phyloP scores from a whole-genome alignment of 2,113 vertebrate species.

The Podarcis muralis region DNA sequence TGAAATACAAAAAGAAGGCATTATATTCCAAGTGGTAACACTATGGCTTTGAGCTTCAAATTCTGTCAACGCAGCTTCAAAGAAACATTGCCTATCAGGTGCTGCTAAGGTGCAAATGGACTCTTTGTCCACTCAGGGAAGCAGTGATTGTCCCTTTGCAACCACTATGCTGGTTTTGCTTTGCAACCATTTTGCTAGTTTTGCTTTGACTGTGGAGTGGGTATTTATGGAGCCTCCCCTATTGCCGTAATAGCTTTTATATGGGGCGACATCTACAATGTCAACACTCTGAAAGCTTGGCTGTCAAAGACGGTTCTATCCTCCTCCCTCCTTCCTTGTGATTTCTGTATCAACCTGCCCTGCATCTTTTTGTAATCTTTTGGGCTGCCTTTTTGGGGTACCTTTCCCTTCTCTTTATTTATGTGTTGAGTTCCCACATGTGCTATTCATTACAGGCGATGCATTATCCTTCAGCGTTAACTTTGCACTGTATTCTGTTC shows the following conservation, averaged over 20 bases:
- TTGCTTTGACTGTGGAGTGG: neutral
- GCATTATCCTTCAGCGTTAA: constrained; percentile 23
- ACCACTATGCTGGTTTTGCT: neutral
- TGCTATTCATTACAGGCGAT: constrained; percentile 32
- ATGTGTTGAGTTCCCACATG: neutral
- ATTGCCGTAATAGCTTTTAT: neutral
- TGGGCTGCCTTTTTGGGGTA: neutral
- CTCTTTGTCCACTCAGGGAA: neutral
- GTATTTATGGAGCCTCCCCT: neutral
- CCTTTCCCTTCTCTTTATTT: constrained; percentile 17
- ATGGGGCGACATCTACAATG: neutral
- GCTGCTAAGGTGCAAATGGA: neutral
- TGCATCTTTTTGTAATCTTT: neutral
- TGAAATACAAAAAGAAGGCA: too few species aligned
- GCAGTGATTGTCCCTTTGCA: neutral
- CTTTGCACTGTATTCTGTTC: constrained; percentile 25
- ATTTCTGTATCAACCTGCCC: neutral
- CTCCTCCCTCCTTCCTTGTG: neutral
- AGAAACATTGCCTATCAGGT: neutral
- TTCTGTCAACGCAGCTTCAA: neutral
- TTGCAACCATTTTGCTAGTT: neutral
- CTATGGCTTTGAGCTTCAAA: neutral
- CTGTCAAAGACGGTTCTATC: neutral
- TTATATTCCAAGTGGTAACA: neutral
- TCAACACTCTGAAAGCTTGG: neutral